Base-by-base conservation (phyloP, 2,888 invertebrate genomes). In the Cosmopolites sordidus region DNA sequence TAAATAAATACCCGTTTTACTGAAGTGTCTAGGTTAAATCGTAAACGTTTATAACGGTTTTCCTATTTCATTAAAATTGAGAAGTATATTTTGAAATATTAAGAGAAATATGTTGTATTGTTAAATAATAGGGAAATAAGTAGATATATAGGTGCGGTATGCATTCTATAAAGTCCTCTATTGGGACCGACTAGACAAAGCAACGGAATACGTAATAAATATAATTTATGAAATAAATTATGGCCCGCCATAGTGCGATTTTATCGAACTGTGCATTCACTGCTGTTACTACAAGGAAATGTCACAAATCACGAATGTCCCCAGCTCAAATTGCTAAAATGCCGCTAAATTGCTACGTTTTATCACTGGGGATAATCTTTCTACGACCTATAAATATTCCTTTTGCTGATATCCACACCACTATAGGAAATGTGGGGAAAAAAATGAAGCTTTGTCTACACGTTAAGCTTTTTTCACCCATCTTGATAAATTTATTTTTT, bases 251-350 rank as follows among this genome's bases (percentile, higher is more conserved):
- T 22, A 45, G 40, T 27, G 37, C 52, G 52, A 56, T 52, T 15
- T 44, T 56, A 56, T 56, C 56, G 55, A 51, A 51, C 15, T 51
- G 44, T 51, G 44, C 43, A 51, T 43, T 48, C 42, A 53, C 56
- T 56, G 39, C 48, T 50, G 50, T 44, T 53, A 44, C 50, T 54
- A 56, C 52, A 56, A 56, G 56, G 52, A 56, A 56, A 56, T 49
- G 57, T 57, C 48, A 54, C 57, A 57, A 57, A 57, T 57, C 53
- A 57, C 53, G 50, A 53, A 50, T 51, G 50, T 57, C 53, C 57
- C 47, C 53, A 53, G 47, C 53, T 57, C 44, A 53, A 57, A 57
- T 57, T 57, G 53, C 44, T 53, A 57, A 57, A 57, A 57, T 48
- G 53, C 53, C 57, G 50, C 43, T 57, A 57, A 57, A 57, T 57